Base-by-base conservation (phyloP, 2,113 vertebrate genomes). In the Talpa occidentalis region DNA sequence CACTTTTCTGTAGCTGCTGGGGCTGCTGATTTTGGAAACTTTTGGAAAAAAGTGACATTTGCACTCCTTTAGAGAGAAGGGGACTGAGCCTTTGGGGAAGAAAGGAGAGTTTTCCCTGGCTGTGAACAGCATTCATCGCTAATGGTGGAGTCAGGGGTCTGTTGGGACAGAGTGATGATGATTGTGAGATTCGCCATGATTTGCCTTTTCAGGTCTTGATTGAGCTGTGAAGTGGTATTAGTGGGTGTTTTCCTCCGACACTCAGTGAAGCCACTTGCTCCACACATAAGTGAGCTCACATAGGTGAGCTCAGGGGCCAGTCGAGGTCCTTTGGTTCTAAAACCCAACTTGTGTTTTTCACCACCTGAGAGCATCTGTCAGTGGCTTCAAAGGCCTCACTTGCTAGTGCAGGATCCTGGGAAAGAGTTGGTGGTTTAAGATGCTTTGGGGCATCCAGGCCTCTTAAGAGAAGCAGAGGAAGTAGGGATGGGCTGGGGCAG, bases 21-120 rank as follows among this genome's bases (percentile, higher is more conserved):
- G 70, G 49, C 69, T 81, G 76, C 87, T 78, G 86, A 84, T 44
- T 84, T 94, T 8, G 78, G 93, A 93, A 67, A 88, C 37, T 92
- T 93, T 76, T 10, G 76, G 92, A 24, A 76, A 94, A 96, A 62
- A 87, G 22, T 47, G 56, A 35, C 59, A 73, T 82, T 62, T 77
- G 22, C 22, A 88, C 12, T 66, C 30, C 40, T 40, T 88, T 62
- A 49, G n/a, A 60, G 49, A 78, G 59, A 87, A 21, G 32, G 37
- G 69, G 44, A 62, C 22, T 54, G 79, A 89, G 74, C 62, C 42
- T 24, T 0, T 21, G 12, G 56, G 52, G 28, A 26, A 44, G n/a
- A 26, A 9, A 35, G 17, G 37, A 73, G 10, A 17, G 16, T 88
- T 87, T 78, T 52, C 35, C 35, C 49, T 17, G 44, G 49, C 42